phyloP scores from a whole-genome alignment of 1,140 invertebrate genomes.

The Heliconius hermathena region DNA sequence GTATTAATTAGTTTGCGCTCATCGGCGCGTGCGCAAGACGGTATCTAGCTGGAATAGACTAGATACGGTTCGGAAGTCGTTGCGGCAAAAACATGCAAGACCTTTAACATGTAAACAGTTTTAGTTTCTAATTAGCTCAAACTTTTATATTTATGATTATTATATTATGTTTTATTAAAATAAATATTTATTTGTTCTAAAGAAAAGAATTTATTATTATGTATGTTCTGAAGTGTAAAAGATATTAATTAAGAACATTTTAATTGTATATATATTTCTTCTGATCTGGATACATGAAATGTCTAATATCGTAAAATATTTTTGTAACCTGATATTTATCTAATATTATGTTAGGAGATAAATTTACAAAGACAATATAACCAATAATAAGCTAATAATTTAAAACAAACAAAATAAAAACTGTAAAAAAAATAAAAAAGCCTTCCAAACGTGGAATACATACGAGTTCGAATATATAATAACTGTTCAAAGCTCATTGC shows the following conservation, averaged over 20 bases:
- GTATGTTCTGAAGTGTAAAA: background rate
- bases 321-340: too few relatives aligned
- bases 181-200: background rate
- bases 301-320: too few relatives aligned
- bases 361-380: background rate
- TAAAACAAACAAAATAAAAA: background rate
- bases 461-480: background rate
- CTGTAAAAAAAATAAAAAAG: background rate
- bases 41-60: conserved; percentile 39
- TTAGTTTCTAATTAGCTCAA: conserved; percentile 12
- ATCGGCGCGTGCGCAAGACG: conserved; percentile 63
- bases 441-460: background rate
- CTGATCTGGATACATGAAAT: too few relatives aligned
- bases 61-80: conserved; percentile 41
- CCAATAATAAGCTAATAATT: background rate
- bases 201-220: background rate
- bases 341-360: too few relatives aligned
- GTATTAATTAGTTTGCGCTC: conserved; percentile 64
- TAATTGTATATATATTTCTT: too few relatives aligned
- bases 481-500: conserved; percentile 28
- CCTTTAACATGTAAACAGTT: conserved; percentile 26
- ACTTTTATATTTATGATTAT: conserved; percentile 5
- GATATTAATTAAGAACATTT: background rate
- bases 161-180: background rate
- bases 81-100: conserved; percentile 36